A percentile compares a stretch with the other conserved stretches of the same genome.
phyloP scores from a whole-genome alignment of 2,113 vertebrate species.

The Corythornis cristatus region DNA sequence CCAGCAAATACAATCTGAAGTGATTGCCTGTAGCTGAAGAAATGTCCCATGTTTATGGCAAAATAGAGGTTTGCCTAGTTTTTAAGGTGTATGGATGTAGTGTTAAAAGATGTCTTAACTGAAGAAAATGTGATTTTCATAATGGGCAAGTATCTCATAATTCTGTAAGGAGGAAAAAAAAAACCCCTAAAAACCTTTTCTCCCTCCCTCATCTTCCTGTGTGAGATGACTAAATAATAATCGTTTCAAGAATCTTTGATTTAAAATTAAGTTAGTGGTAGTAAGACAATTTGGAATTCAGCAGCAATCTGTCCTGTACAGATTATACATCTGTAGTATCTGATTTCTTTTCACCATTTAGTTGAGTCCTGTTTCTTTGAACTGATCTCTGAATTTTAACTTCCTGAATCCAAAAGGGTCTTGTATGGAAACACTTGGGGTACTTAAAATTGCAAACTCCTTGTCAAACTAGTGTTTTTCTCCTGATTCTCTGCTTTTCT shows the following conservation, averaged over 20 bases:
- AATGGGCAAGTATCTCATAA: background rate
- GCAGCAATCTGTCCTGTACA: background rate
- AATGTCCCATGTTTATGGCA: background rate
- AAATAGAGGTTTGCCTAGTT: background rate
- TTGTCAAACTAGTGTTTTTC: background rate
- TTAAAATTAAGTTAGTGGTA: background rate
- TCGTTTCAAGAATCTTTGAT: background rate
- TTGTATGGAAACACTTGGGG: background rate
- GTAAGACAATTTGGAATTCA: background rate
- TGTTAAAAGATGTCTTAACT: background rate
- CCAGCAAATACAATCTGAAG: background rate
- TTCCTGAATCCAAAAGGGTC: background rate
- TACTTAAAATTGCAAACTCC: background rate
- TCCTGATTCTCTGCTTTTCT: background rate
- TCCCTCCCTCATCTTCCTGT: background rate
- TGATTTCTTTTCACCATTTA: background rate
- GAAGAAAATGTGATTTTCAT: background rate
- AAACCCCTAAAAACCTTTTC: rapidly evolving
- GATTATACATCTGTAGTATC: background rate
- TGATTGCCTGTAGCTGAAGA: background rate
- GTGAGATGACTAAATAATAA: background rate
- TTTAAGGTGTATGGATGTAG: background rate
- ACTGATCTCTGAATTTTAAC: background rate
- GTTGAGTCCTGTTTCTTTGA: background rate
- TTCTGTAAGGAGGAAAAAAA: background rate